Evolutionary conservation across 2,113 vertebrate genomes (phyloP).

Genomic region (Hemiscyllium ocellatum): DNA sequence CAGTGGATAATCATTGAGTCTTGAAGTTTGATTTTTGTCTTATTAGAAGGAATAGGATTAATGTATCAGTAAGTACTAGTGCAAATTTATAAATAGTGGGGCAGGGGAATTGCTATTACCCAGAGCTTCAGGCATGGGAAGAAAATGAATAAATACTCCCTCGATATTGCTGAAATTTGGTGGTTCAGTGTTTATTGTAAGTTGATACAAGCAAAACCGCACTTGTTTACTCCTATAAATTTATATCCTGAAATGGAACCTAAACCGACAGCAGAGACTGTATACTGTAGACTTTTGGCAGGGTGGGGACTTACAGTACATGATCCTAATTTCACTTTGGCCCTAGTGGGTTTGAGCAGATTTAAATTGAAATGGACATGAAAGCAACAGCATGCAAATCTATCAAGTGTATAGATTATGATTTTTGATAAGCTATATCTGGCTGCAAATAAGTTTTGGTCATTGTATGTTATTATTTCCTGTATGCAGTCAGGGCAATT

Average conservation of each 20-base stretch:
- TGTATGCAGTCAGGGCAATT: not conserved
- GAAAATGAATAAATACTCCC: too few species aligned
- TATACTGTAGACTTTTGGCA: not conserved
- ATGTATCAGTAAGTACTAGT: not conserved
- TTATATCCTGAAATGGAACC: constrained; percentile 2
- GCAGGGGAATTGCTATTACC: too few species aligned
- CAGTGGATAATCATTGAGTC: not conserved
- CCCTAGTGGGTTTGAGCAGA: not conserved
- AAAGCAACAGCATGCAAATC: not conserved
- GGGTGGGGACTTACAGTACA: too few species aligned
- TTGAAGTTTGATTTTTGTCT: not conserved
- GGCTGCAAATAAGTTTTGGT: not conserved
- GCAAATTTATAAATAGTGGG: not conserved
- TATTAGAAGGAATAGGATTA: not conserved
- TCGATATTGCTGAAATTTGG: too few species aligned
- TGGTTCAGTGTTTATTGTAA: too few species aligned
- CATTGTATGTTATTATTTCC: not conserved
- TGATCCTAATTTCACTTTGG: not conserved
- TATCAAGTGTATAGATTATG: not conserved
- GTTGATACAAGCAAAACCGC: too few species aligned
- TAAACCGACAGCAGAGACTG: not conserved
- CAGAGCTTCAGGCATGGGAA: too few species aligned
- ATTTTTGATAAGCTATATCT: not conserved
- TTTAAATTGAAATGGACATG: not conserved
- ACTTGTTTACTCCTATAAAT: not conserved